These are phyloP conservation scores for Dascyllus trimaculatus DNA, from an alignment of 2,113 vertebrate genomes.

Conservation along the genomic window DNA sequence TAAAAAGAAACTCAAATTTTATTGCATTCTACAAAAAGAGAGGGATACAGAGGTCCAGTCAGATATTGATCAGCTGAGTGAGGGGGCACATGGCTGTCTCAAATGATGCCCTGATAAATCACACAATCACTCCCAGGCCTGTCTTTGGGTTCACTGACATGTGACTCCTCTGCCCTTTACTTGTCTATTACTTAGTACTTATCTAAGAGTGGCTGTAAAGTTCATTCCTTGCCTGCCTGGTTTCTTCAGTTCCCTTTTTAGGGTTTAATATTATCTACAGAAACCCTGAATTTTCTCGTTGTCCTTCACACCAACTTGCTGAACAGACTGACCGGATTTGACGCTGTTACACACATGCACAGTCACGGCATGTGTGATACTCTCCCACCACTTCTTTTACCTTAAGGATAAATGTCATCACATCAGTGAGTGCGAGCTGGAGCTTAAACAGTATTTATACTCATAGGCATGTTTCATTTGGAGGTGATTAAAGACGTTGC, in stretches of 20 bases:
- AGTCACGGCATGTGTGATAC: background rate
- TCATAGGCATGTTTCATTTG: no score
- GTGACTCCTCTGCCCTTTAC: conserved; percentile 38
- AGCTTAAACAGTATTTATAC: no score
- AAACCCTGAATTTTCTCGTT: background rate
- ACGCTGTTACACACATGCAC: background rate
- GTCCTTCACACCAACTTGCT: background rate
- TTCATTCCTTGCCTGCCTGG: conserved; percentile 16
- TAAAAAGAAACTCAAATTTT: background rate
- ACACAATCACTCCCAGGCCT: conserved; percentile 18
- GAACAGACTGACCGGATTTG: background rate
- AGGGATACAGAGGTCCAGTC: conserved; percentile 1
- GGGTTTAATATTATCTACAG: background rate
- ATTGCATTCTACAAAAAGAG: no score
- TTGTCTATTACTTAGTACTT: conserved; percentile 28
- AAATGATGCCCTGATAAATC: conserved; percentile 44
- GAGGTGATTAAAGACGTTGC: no score
- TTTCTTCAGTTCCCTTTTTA: background rate
- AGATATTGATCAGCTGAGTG: conserved; percentile 39
- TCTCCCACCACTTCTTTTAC: background rate
- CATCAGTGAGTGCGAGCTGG: no score
- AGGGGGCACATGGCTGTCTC: conserved; percentile 27
- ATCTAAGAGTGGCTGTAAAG: conserved; percentile 29
- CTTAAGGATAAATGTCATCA: background rate
- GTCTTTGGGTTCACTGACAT: conserved; percentile 32